Evolutionary conservation across 2,113 vertebrate genomes (phyloP).

Genomic region (Paraplagusia blochii): DNA sequence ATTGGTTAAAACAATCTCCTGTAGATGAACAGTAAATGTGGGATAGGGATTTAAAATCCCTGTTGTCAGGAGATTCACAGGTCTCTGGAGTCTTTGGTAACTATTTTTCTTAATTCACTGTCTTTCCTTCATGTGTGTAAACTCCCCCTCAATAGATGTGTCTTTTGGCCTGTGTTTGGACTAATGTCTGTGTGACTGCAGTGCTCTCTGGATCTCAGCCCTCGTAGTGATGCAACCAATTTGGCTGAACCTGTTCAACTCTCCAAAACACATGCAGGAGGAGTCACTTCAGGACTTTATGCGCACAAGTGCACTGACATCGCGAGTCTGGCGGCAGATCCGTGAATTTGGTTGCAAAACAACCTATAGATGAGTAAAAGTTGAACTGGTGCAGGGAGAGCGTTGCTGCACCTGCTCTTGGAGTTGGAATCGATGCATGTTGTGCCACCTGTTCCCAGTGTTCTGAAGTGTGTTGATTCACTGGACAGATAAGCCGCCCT

Average conservation of each 20-base stretch:
- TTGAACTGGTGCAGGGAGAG: slow-evolving; percentile 3
- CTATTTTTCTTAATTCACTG: slow-evolving; percentile 9
- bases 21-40: not conserved
- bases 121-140: slow-evolving; percentile 34
- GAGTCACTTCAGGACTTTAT: slow-evolving; percentile 42
- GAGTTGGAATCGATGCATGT: slow-evolving; percentile 56
- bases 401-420: slow-evolving; percentile 45
- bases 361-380: not conserved
- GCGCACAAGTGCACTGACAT: slow-evolving; percentile 24
- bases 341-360: slow-evolving; percentile 10
- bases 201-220: slow-evolving; percentile 40
- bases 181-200: slow-evolving; percentile 44
- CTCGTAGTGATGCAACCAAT: slow-evolving; percentile 51
- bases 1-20: not conserved
- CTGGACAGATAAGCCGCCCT: slow-evolving; percentile 50
- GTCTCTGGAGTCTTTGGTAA: slow-evolving; percentile 14
- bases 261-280: slow-evolving; percentile 36
- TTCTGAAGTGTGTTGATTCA: slow-evolving; percentile 46
- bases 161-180: slow-evolving; percentile 35
- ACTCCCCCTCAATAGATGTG: slow-evolving; percentile 25
- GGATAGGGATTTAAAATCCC: not conserved
- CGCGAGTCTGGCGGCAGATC: slow-evolving; percentile 8
- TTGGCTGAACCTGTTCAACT: slow-evolving; percentile 62
- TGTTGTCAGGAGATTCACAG: slow-evolving; percentile 1
- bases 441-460: slow-evolving; percentile 34